Evolutionary conservation across 2,797 vertebrate genomes (phyloP).

Genomic region (Myiotriccus ornatus): DNA sequence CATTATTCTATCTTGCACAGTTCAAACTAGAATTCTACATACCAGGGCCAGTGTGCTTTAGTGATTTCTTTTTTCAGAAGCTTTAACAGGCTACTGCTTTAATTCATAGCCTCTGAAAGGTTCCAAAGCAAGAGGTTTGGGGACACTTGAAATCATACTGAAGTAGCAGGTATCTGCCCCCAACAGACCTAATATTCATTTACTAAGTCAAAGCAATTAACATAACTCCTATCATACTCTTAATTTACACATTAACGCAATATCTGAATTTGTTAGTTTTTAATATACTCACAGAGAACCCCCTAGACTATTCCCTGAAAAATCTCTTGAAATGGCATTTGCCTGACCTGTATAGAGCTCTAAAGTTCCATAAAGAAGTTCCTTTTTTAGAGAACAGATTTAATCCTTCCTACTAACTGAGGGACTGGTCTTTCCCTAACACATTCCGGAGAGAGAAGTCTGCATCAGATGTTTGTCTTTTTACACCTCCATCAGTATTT

Average conservation of each 20-base stretch:
- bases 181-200: neutral
- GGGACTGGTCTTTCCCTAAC: neutral
- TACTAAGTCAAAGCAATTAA: neutral
- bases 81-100: neutral
- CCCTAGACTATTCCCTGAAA: neutral
- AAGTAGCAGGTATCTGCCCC: neutral
- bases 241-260: neutral
- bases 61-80: neutral
- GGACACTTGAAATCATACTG: neutral
- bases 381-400: neutral
- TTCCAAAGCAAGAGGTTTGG: neutral
- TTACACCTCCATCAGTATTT: neutral
- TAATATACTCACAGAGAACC: neutral
- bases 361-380: neutral
- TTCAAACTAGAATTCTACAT: neutral
- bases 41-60: neutral
- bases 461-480: constrained; percentile 31
- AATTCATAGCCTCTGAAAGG: neutral
- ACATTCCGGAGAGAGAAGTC: neutral
- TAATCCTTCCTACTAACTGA: neutral
- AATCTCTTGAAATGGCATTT: neutral
- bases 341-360: neutral
- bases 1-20: constrained; percentile 3
- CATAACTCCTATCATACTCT: neutral
- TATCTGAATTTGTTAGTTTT: neutral